Conservation (phyloP, 2,888 invertebrate species). For the Rhynchonema sp. region DNA sequence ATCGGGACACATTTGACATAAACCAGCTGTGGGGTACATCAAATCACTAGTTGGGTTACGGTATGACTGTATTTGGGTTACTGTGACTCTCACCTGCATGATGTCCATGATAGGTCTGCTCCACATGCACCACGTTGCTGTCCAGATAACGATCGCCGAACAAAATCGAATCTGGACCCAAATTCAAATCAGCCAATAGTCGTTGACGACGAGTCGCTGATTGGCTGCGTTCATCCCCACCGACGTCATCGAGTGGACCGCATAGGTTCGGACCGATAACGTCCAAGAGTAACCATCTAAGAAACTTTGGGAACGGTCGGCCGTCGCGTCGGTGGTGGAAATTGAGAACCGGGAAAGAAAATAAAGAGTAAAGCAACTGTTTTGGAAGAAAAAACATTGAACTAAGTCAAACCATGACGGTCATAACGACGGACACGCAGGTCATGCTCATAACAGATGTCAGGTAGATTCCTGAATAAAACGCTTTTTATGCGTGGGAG, state of each 20-base stretch:
- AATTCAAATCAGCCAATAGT: too few species aligned
- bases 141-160: too few species aligned
- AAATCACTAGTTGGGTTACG: neutral
- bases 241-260: too few species aligned
- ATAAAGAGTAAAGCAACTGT: neutral
- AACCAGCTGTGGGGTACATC: neutral
- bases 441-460: constrained; percentile 41
- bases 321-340: neutral
- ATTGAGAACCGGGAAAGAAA: neutral
- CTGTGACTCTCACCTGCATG: too few species aligned
- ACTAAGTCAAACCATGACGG: constrained; percentile 10
- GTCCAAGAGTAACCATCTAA: neutral
- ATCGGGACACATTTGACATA: neutral
- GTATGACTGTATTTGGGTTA: neutral
- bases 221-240: too few species aligned
- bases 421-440: constrained; percentile 35
- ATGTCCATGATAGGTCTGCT: neutral
- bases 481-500: too few species aligned
- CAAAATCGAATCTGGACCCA: too few species aligned
- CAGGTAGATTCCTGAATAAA: constrained; percentile 36
- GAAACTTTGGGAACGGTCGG: neutral
- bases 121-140: neutral
- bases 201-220: too few species aligned
- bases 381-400: neutral
- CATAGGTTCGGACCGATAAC: neutral